Evolutionary conservation across 2,888 invertebrate genomes (phyloP).

Genomic region (Pocota personata): DNA sequence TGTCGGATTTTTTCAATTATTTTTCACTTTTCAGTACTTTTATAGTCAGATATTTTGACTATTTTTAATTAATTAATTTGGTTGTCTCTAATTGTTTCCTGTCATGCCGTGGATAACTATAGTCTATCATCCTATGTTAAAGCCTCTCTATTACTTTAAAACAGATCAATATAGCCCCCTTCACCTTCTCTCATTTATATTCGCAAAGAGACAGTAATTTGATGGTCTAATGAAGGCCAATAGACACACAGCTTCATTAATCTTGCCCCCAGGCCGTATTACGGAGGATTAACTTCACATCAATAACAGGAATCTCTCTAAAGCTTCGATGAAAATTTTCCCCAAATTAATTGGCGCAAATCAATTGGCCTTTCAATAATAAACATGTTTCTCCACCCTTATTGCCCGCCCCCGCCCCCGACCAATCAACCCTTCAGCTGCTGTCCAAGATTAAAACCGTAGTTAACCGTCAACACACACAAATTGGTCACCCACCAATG

Average conservation of each 20-base stretch:
- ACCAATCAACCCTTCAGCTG: background rate
- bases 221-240: slow-evolving; percentile 9
- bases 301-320: slow-evolving; percentile 28
- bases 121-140: too few relatives aligned
- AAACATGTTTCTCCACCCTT: slow-evolving; percentile 1
- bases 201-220: slow-evolving; percentile 32
- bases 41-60: too few relatives aligned
- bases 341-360: slow-evolving; percentile 45
- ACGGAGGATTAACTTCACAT: slow-evolving; percentile 55
- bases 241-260: slow-evolving; percentile 25
- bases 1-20: too few relatives aligned
- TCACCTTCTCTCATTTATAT: background rate
- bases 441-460: background rate
- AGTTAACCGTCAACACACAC: slow-evolving; percentile 13
- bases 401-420: background rate
- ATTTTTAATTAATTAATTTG: too few relatives aligned
- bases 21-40: too few relatives aligned
- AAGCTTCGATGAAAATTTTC: slow-evolving; percentile 37
- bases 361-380: slow-evolving; percentile 41
- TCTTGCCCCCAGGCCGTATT: background rate
- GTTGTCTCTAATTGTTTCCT: too few relatives aligned
- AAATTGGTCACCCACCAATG: background rate
- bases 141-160: background rate
- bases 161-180: background rate
- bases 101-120: too few relatives aligned